These are phyloP conservation scores for Drosophila pseudotalamancana DNA, from an alignment of 2,888 invertebrate species.

Conservation along the genomic window DNA sequence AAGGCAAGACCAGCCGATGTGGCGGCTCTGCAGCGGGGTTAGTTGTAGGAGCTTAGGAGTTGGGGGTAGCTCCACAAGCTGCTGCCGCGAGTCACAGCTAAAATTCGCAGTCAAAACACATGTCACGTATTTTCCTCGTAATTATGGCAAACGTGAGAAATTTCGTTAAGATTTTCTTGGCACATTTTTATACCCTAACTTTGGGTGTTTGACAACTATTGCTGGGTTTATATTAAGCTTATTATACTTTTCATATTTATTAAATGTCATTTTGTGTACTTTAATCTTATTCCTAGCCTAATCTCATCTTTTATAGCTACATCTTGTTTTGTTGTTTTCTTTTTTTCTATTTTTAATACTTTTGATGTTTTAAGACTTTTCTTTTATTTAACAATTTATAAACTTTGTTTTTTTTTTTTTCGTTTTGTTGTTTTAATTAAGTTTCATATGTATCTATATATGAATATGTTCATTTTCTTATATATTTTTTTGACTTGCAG, in stretches of 20 bases:
- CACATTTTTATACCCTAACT: slow-evolving; percentile 59
- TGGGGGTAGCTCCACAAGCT: slow-evolving; percentile 37
- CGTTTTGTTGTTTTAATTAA: too few species aligned
- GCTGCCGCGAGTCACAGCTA: slow-evolving; percentile 35
- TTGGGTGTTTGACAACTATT: background rate
- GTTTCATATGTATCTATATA: too few species aligned
- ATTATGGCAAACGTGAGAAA: slow-evolving; percentile 81
- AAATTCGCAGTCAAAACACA: slow-evolving; percentile 77
- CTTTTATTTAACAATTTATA: too few species aligned
- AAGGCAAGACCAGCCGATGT: background rate
- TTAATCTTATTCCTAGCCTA: too few species aligned
- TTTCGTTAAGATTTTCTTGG: slow-evolving; percentile 79
- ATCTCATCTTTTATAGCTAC: too few species aligned
- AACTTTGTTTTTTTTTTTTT: too few species aligned
- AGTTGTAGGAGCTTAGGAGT: background rate
- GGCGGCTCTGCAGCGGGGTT: too few species aligned
- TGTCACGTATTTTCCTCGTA: slow-evolving; percentile 80
- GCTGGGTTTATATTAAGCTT: too few species aligned
- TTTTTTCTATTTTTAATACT: too few species aligned
- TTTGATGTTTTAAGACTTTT: too few species aligned
- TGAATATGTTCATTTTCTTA: background rate
- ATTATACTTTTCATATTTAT: background rate
- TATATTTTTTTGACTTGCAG: background rate
- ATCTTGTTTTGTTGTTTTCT: too few species aligned
- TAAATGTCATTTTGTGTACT: too few species aligned